Evolutionary conservation across 2,888 invertebrate species (phyloP).

Genomic region (Epinotia nisella): DNA sequence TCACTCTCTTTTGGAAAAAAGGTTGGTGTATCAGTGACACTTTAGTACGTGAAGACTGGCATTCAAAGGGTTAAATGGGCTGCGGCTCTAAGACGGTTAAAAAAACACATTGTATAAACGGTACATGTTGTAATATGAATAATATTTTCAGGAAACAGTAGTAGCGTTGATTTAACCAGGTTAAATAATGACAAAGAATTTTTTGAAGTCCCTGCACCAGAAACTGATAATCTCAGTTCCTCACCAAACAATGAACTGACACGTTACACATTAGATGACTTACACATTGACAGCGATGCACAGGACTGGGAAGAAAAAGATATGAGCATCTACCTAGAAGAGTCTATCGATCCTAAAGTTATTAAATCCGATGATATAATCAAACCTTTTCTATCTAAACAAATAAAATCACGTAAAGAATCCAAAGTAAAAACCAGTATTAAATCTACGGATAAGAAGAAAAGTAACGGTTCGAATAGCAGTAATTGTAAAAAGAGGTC

Average conservation of each 20-base stretch:
- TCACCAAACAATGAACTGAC: not conserved
- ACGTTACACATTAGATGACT: not conserved
- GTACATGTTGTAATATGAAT: not conserved
- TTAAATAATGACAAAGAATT: not conserved
- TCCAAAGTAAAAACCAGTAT: not conserved
- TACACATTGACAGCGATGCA: not conserved
- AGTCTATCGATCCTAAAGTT: slow-evolving; percentile 37
- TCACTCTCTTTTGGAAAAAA: no score
- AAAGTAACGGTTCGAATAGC: not conserved
- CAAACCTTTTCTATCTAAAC: slow-evolving; percentile 28
- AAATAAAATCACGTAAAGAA: slow-evolving; percentile 7
- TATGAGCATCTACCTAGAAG: slow-evolving; percentile 11
- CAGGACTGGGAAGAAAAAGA: slow-evolving; percentile 14
- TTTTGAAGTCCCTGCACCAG: not conserved
- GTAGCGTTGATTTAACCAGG: not conserved
- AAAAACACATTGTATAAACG: no score
- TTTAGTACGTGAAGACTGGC: no score
- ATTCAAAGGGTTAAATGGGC: no score
- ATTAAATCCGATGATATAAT: slow-evolving; percentile 49
- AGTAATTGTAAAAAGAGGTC: slow-evolving; percentile 9
- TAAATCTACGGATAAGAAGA: not conserved
- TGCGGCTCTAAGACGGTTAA: no score
- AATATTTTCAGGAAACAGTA: not conserved
- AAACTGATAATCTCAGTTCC: slow-evolving; percentile 5
- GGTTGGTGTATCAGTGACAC: no score